Base-by-base conservation (phyloP, 2,113 vertebrate genomes). In the Pleuronectes platessa region DNA sequence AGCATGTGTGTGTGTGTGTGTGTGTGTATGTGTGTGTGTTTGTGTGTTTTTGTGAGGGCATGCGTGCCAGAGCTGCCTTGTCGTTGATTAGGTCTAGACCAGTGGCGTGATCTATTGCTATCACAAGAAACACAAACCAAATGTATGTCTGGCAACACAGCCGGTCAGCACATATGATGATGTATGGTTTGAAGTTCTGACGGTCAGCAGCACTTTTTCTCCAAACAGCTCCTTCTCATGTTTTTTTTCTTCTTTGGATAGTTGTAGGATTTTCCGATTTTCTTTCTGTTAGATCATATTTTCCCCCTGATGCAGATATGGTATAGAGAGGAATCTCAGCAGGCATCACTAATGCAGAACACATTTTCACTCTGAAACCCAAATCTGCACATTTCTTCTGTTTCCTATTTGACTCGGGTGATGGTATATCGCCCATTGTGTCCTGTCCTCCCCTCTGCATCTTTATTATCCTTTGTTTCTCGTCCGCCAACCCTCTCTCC, bases 391-490 rank as follows among this genome's bases (percentile, higher is more conserved):
- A 81, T 77, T 81, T 87, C 70, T 81, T 83, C 86, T 89, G 73
- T 87, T 73, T 81, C 23, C 13, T 24, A 7, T 78, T 78, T 83
- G 81, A 87, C 72, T 79, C 53, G 31, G 31, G 6, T 7, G 31
- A 31, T 31, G 31, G 6, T 31, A 31, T 31, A 31, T 31, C 31
- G 31, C 31, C 31, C 53, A 59, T 82, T 78, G 75, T 63, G 51
- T 78, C 74, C 79, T 79, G 77, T 61, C 64, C 74, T 78, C 69
- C 53, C 23, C 58, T 51, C 47, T 85, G 90, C 83, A 84, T 91
- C 90, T 92, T 90, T 89, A 91, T 90, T 86, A 90, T 87, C 82
- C 92, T 89, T 94, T 93, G 91, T 94, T 90, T 91, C 68, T 76
- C 66, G 65, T 73, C 63, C 53, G 24, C 67, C 21, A 26, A 51